Conservation (phyloP, 2,797 vertebrate genomes). For the Mionectes olivaceus region DNA sequence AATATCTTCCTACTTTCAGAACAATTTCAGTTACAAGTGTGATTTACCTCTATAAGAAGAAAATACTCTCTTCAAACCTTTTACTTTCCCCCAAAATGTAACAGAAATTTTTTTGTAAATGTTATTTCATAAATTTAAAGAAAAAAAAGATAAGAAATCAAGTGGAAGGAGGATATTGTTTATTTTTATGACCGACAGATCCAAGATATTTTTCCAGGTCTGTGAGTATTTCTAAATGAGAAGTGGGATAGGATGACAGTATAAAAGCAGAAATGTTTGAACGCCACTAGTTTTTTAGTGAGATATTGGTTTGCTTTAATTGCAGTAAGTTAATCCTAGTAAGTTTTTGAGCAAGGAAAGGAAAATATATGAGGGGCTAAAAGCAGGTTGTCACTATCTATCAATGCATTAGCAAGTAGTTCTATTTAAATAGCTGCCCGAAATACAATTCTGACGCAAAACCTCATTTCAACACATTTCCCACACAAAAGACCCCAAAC, state of each 20-base stretch:
- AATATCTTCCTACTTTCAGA: neutral
- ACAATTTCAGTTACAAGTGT: neutral
- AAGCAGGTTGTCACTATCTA: neutral
- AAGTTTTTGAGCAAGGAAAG: neutral
- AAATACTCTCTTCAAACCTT: neutral
- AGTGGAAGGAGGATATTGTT: neutral
- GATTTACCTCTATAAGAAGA: slow-evolving; percentile 12
- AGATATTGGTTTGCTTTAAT: no score
- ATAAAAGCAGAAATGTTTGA: neutral
- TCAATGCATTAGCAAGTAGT: neutral
- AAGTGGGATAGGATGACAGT: neutral
- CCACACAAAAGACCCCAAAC: neutral
- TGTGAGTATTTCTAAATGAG: neutral
- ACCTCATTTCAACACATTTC: neutral
- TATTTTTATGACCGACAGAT: neutral
- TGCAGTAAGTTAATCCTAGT: accelerated
- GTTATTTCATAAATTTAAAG: neutral
- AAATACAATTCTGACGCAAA: neutral
- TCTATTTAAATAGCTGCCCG: neutral
- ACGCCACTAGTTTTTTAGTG: accelerated
- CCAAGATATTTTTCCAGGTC: neutral
- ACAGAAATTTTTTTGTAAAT: neutral
- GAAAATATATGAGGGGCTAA: neutral
- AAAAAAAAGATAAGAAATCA: neutral
- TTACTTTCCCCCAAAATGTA: neutral